These are phyloP conservation scores for Branchinecta lindahli DNA, from an alignment of 1,140 invertebrate genomes.

Conservation along the genomic window DNA sequence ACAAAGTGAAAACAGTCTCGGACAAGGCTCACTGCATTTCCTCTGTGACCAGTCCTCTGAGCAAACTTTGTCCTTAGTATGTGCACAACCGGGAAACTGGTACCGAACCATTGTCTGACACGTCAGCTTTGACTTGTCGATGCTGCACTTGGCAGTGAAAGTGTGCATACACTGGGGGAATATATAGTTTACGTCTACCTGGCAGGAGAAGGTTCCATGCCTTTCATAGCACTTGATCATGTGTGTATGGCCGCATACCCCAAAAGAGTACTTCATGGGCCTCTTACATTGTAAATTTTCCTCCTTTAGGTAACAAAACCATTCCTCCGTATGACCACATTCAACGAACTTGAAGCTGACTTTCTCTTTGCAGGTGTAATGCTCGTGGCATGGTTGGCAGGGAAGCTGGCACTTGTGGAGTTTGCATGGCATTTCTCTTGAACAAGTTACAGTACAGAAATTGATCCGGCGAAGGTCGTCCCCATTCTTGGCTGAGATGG, in stretches of 20 bases:
- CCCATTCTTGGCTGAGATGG: constrained; percentile 22
- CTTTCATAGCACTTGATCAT: constrained; percentile 1
- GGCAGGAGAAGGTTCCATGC: not conserved
- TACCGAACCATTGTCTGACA: constrained; percentile 1
- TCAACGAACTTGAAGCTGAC: not conserved
- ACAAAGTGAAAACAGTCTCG: not conserved
- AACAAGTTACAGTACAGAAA: constrained; percentile 30
- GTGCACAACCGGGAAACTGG: not conserved
- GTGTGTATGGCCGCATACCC: not conserved
- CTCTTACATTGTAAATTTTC: not conserved
- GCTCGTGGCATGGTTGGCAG: constrained; percentile 15
- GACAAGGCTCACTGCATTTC: not conserved
- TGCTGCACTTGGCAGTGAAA: not conserved
- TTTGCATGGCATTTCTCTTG: constrained; percentile 9
- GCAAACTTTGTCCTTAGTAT: not conserved
- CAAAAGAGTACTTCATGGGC: not conserved
- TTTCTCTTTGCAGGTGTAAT: constrained; percentile 12
- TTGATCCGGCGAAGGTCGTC: constrained; percentile 29
- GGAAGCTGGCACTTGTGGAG: not conserved
- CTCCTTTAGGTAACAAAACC: constrained; percentile 7
- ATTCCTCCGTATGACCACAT: not conserved
- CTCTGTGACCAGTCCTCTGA: not conserved
- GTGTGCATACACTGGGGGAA: not conserved
- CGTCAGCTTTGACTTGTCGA: not conserved
- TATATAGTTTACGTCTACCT: not conserved